These are phyloP conservation scores for Ciconia stormi DNA, from an alignment of 2,113 vertebrate genomes.

Conservation along the genomic window DNA sequence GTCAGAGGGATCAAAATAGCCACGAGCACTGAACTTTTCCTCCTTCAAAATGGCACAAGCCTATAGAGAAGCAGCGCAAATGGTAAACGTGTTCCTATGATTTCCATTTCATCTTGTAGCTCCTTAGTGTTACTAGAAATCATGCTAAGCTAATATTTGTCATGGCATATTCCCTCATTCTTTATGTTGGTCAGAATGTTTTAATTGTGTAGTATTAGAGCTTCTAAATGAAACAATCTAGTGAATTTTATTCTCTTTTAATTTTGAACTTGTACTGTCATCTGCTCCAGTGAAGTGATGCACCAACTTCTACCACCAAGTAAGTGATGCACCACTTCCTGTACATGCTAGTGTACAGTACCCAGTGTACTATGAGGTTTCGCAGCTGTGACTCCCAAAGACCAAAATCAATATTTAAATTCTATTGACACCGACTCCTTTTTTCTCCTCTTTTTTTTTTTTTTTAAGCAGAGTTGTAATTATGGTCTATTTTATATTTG, in stretches of 20 bases:
- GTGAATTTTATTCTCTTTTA: background rate
- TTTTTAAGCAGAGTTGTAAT: background rate
- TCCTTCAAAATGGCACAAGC: background rate
- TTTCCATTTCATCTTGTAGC: background rate
- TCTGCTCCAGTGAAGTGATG: background rate
- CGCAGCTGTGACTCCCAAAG: background rate
- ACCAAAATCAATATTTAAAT: slow-evolving; percentile 1
- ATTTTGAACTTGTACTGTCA: background rate
- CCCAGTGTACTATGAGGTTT: background rate
- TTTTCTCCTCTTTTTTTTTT: background rate
- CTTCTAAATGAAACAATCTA: background rate
- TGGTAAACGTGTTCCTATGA: background rate
- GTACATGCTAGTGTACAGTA: background rate
- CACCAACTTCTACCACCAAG: background rate
- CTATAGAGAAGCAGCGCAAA: background rate
- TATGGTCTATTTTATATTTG: background rate
- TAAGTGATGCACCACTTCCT: background rate
- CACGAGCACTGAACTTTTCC: background rate
- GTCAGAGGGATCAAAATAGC: background rate
- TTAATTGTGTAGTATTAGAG: background rate
- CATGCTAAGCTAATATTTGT: background rate
- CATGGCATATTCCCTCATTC: background rate
- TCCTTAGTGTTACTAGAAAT: background rate
- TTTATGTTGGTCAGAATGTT: background rate
- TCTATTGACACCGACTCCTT: background rate